These are phyloP conservation scores for Orthosia gracilis DNA, from an alignment of 2,888 invertebrate species.

Conservation along the genomic window DNA sequence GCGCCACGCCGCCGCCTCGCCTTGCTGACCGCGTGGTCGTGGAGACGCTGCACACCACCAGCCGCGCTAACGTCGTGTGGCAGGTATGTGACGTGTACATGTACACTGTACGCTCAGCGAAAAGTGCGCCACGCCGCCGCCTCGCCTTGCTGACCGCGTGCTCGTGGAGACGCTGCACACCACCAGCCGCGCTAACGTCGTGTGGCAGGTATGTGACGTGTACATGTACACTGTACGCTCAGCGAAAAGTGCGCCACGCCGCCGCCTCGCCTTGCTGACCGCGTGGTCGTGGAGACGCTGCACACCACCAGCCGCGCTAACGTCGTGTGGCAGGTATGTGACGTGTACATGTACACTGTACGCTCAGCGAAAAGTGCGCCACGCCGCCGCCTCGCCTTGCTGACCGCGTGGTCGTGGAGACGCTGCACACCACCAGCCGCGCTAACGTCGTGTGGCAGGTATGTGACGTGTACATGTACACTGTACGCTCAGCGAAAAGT, in stretches of 20 bases:
- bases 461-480: constrained; percentile 1
- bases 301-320: constrained; percentile 95
- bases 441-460: constrained; percentile 95
- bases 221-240: too few relatives aligned
- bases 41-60: constrained; percentile 95
- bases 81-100: constrained; percentile 80
- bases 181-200: constrained; percentile 95
- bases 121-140: constrained; percentile 88
- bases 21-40: constrained; percentile 94
- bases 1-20: constrained; percentile 89
- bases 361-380: constrained; percentile 86
- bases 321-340: constrained; percentile 92
- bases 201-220: constrained; percentile 89
- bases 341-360: too few relatives aligned
- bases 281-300: constrained; percentile 95
- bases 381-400: constrained; percentile 91
- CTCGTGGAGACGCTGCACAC: constrained; percentile 96
- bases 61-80: constrained; percentile 95
- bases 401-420: constrained; percentile 95
- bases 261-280: constrained; percentile 91
- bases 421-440: constrained; percentile 94
- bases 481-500: constrained; percentile 87
- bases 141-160: constrained; percentile 92
- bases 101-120: too few relatives aligned
- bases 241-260: constrained; percentile 87